A percentile compares a stretch with the other conserved stretches of the same genome.
Evolutionary conservation across 2,888 invertebrate species (phyloP).

Genomic region (Morpho achilles): DNA sequence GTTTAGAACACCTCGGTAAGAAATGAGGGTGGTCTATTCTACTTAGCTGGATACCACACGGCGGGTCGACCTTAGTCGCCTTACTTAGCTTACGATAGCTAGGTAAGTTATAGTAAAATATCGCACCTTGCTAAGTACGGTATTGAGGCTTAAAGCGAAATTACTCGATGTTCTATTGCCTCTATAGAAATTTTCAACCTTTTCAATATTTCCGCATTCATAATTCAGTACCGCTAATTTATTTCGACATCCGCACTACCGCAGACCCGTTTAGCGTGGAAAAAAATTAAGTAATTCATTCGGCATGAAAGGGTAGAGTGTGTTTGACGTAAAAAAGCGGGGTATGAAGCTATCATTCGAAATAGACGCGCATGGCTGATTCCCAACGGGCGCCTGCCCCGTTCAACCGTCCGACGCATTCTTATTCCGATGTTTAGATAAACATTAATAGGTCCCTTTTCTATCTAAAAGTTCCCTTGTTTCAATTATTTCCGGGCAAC

Average conservation of each 20-base stretch:
- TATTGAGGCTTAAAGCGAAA: slow-evolving; percentile 8
- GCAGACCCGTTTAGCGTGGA: slow-evolving; percentile 59
- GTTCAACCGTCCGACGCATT: slow-evolving; percentile 57
- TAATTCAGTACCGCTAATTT: slow-evolving; percentile 45
- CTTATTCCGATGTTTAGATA: slow-evolving; percentile 73
- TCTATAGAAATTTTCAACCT: slow-evolving; percentile 19
- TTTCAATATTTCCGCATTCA: slow-evolving; percentile 23
- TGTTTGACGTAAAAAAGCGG: slow-evolving; percentile 68
- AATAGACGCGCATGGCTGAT: slow-evolving; percentile 62
- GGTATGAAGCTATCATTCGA: slow-evolving; percentile 60
- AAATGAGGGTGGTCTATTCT: too few relatives aligned
- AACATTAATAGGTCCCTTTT: slow-evolving; percentile 64
- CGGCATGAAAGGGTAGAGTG: slow-evolving; percentile 70
- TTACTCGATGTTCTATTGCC: slow-evolving; percentile 18
- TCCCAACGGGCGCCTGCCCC: slow-evolving; percentile 50
- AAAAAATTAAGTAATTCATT: slow-evolving; percentile 75
- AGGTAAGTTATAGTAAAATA: too few relatives aligned
- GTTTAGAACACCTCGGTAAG: too few relatives aligned
- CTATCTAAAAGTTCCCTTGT: slow-evolving; percentile 55
- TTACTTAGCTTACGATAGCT: too few relatives aligned
- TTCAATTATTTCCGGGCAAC: slow-evolving; percentile 71
- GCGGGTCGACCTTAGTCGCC: too few relatives aligned
- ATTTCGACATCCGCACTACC: slow-evolving; percentile 56
- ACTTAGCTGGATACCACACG: too few relatives aligned
- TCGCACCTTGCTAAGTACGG: too few relatives aligned